Conservation (phyloP, 2,113 vertebrate species). For the Malurus melanocephalus region DNA sequence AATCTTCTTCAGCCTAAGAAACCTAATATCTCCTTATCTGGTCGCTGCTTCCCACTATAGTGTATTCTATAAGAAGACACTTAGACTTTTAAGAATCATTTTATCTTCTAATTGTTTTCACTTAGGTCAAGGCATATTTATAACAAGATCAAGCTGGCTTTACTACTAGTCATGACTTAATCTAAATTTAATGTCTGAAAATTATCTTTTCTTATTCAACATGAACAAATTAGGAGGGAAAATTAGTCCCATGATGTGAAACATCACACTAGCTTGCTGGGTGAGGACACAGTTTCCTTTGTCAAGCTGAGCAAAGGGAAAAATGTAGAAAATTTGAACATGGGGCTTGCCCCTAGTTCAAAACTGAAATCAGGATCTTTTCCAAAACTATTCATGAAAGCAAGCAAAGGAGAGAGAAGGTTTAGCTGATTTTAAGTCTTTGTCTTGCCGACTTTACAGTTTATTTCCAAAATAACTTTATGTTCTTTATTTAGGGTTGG, state of each 20-base stretch:
- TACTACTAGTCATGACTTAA: not conserved
- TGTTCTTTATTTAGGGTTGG: not conserved
- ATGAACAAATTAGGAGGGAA: not conserved
- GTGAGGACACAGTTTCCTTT: not conserved
- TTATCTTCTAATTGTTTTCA: not conserved
- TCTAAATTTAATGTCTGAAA: not conserved
- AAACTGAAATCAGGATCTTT: not conserved
- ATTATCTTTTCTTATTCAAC: not conserved
- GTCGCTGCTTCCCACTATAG: not conserved
- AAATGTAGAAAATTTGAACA: not conserved
- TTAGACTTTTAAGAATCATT: not conserved
- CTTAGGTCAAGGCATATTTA: not conserved
- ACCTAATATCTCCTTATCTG: not conserved
- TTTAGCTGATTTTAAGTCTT: not conserved
- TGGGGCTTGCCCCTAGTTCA: not conserved
- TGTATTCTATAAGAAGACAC: not conserved
- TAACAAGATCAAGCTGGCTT: not conserved
- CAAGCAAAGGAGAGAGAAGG: not conserved
- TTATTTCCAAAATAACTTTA: not conserved
- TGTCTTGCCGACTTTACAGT: not conserved
- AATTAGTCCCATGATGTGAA: not conserved
- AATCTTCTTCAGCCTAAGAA: not conserved
- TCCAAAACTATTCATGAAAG: not conserved
- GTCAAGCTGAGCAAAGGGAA: not conserved
- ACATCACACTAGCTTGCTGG: not conserved